Base-by-base conservation (phyloP, 2,888 invertebrate genomes). In the Tortricodes alternella region DNA sequence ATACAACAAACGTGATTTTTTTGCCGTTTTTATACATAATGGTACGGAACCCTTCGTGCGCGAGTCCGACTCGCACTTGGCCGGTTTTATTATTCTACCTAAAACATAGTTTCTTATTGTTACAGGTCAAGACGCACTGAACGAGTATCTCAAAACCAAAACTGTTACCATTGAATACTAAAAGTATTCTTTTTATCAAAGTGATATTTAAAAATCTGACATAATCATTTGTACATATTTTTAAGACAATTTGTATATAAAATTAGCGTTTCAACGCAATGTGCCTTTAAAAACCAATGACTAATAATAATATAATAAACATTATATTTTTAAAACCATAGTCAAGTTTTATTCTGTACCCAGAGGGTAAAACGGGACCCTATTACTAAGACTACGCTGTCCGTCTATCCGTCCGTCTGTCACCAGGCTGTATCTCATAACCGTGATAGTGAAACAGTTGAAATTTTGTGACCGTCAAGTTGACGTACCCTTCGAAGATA, bases 141-240 rank as follows among this genome's bases (percentile, higher is more conserved):
- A 97, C 78, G 98, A 99, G 86, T 99, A 99, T 82, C 92, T 99
- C 61, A 97, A 96, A 82, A 98, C 97, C 0, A 99, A 99, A 89
- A 96, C 97, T 67, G 94, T 99, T 29, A 99, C 98, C 7, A 93
- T 99, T 66, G 99, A 99, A 90, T 99, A 98, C 89, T 96, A 83
- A 70, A 37, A 53, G 46, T 55, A 34, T 19, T 34, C 34, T 16
- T 27, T 35, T 18, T 13, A 11, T 16, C 24, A 24, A 52, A 23
- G 23, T 32, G 6, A 19, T 11, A 29, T 23, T 52, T 46, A 39
- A 3, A 19, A 4, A 35, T 19, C 8, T 24, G 43, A 34, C 39
- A 15, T 41, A 13, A n/a, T 32, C 2, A 24, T 5, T 24, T 24
- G 21, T 15, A 5, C 15, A n/a, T 24, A 15, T 16, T 43, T 9